Conservation (phyloP, 2,888 invertebrate genomes). For the Sminthurinus aureus region DNA sequence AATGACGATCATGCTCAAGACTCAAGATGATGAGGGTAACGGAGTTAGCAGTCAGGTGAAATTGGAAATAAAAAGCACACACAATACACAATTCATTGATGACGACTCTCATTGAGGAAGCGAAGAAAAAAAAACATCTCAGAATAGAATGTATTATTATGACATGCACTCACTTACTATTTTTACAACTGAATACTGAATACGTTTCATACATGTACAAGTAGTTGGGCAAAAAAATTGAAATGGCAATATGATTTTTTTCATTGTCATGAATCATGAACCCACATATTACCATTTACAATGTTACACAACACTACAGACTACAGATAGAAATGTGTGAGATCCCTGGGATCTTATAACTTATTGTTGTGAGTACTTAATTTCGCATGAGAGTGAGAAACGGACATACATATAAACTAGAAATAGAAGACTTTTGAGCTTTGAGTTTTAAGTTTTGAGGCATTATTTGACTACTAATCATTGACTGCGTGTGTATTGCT, state of each 20-base stretch:
- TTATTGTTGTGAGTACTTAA: no score
- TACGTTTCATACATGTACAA: background rate
- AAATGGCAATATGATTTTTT: background rate
- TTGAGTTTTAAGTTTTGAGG: no score
- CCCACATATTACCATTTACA: no score
- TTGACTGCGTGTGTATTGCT: no score
- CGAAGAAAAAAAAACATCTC: background rate
- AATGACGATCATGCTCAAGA: background rate
- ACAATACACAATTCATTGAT: background rate
- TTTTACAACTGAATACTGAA: background rate
- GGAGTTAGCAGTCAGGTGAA: background rate
- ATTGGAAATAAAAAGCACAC: no score
- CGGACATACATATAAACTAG: background rate
- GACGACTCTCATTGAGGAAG: background rate
- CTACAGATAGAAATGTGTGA: no score
- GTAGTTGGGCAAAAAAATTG: background rate
- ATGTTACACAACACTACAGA: no score
- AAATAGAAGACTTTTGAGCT: background rate
- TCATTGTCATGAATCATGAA: background rate
- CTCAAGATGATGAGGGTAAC: conserved; percentile 23
- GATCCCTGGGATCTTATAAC: no score
- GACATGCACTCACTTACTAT: no score
- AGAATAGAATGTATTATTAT: no score
- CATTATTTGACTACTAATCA: no score
- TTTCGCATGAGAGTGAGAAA: no score